Percentiles rank a stretch among this genome's conserved stretches.
Conservation (phyloP, 35 echinoderm and acorn worm genomes). For the Strongylocentrotus purpuratus region DNA sequence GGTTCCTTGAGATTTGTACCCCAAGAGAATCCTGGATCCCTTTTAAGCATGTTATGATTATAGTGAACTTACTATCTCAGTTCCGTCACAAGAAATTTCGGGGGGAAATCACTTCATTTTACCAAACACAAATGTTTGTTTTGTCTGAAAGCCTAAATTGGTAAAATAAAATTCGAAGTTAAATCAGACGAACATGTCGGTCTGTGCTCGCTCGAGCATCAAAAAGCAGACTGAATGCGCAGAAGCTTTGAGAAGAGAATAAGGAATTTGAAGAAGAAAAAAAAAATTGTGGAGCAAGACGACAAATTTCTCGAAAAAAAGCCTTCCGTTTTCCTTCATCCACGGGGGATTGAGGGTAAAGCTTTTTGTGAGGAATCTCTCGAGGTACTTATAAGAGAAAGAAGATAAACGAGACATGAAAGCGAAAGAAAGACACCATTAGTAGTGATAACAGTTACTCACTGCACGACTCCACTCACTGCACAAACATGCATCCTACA, state of each 20-base stretch:
- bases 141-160: no score
- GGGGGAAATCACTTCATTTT: no score
- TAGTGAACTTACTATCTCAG: no score
- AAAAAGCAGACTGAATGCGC: background rate
- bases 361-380: background rate
- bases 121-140: no score
- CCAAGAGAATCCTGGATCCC: no score
- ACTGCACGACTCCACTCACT: background rate
- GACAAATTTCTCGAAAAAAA: background rate
- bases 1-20: no score
- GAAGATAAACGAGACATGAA: background rate
- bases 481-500: background rate
- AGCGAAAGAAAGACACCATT: constrained; percentile 17
- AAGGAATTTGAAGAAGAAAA: background rate
- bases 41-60: no score
- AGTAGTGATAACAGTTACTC: background rate
- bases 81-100: no score
- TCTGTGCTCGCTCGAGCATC: background rate
- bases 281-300: background rate
- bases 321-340: constrained; percentile 8
- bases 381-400: background rate
- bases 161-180: no score
- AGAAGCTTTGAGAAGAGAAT: background rate
- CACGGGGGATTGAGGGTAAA: background rate
- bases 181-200: background rate